Conservation (phyloP, 2,113 vertebrate species). For the Phodopus roborovskii region DNA sequence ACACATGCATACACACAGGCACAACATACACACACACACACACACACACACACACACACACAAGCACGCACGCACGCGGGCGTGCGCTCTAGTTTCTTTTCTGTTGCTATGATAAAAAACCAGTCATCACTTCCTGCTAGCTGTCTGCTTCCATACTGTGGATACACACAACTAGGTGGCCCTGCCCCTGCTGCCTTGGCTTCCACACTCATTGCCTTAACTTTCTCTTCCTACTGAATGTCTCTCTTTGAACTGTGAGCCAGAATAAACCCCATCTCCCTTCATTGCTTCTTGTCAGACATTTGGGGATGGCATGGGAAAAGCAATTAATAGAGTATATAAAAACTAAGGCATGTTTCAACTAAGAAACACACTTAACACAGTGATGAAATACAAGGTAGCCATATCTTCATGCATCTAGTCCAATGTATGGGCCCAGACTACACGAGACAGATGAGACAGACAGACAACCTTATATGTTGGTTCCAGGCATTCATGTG, state of each 20-base stretch:
- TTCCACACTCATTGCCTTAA: not conserved
- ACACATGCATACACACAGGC: not conserved
- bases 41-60: not conserved
- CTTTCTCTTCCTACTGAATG: no score
- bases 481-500: not conserved
- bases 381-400: not conserved
- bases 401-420: not conserved
- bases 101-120: not conserved
- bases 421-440: not conserved
- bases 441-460: not conserved
- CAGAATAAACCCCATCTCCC: not conserved
- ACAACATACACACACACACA: not conserved
- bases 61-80: no score
- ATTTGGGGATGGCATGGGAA: not conserved
- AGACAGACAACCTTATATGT: conserved; percentile 43
- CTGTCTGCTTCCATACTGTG: not conserved
- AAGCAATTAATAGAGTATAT: not conserved
- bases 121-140: not conserved
- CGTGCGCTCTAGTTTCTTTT: not conserved
- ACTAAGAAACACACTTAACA: not conserved
- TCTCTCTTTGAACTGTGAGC: not conserved
- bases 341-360: not conserved
- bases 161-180: no score
- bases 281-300: not conserved
- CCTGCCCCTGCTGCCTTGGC: not conserved